phyloP scores from a whole-genome alignment of 53 echinoderm and acorn worm genomes.

The Paracentrotus lividus region DNA sequence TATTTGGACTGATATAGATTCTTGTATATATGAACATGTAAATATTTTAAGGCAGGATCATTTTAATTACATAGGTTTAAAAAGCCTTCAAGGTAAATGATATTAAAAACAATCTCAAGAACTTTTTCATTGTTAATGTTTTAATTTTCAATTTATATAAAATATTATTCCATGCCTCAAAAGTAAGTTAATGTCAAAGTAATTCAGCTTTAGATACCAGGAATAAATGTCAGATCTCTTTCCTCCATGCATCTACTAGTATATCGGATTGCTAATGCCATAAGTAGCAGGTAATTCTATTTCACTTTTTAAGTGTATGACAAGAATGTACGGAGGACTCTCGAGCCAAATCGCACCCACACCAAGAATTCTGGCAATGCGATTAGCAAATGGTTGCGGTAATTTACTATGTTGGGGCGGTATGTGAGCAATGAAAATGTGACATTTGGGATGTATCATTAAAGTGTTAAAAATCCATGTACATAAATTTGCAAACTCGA shows the following conservation, averaged over 20 bases:
- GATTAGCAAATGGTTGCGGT: conserved; percentile 10
- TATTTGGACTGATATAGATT: no score
- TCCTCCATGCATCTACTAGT: no score
- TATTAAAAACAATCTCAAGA: not conserved
- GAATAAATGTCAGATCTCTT: not conserved
- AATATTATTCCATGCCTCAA: not conserved
- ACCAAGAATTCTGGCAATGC: conserved; percentile 36
- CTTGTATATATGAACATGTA: no score
- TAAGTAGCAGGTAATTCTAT: not conserved
- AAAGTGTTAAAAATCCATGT: not conserved
- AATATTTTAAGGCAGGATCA: no score
- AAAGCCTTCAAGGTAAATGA: not conserved
- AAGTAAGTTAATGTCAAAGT: no score
- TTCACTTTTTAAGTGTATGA: not conserved
- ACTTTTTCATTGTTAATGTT: no score
- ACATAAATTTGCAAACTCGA: not conserved
- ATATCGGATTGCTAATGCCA: conserved; percentile 13
- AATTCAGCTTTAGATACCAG: not conserved
- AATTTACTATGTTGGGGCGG: conserved; percentile 34
- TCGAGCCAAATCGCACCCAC: conserved; percentile 18
- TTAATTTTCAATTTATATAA: not conserved
- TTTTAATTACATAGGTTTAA: no score
- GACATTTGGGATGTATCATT: not conserved
- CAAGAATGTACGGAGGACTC: not conserved
- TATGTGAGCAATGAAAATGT: not conserved